A percentile compares a stretch with the other conserved stretches of the same genome.
Evolutionary conservation across 2,888 invertebrate genomes (phyloP).

Genomic region (Drosophila rellima): DNA sequence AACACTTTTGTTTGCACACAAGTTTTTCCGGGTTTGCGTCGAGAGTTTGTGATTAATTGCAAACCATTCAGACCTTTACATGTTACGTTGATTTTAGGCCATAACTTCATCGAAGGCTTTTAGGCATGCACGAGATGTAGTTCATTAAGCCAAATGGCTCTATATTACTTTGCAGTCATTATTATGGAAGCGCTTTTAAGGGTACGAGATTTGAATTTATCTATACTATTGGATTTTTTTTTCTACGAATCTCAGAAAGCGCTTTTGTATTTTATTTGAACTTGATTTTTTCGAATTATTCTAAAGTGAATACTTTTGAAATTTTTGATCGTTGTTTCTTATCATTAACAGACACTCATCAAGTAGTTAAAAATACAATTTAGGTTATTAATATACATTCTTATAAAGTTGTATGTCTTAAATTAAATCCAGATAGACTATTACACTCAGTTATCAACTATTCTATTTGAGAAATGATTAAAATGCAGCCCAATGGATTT

Average conservation of each 20-base stretch:
- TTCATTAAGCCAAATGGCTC: constrained; percentile 58
- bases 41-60: constrained; percentile 71
- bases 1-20: constrained; percentile 67
- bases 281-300: neutral
- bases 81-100: constrained; percentile 72
- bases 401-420: too few relatives aligned
- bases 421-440: neutral
- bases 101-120: constrained; percentile 64
- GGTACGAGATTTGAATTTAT: neutral
- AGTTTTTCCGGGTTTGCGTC: constrained; percentile 62
- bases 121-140: constrained; percentile 65
- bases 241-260: neutral
- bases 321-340: too few relatives aligned
- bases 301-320: too few relatives aligned
- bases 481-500: neutral
- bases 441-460: neutral
- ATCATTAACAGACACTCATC: too few relatives aligned
- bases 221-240: neutral
- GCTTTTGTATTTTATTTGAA: neutral
- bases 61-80: constrained; percentile 54
- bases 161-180: constrained; percentile 27
- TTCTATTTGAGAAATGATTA: neutral
- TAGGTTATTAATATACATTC: too few relatives aligned
- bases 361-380: too few relatives aligned
- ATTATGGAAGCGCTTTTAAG: constrained; percentile 9